Evolutionary conservation across 2,797 vertebrate genomes (phyloP).

Genomic region (Ispidina lecontei): DNA sequence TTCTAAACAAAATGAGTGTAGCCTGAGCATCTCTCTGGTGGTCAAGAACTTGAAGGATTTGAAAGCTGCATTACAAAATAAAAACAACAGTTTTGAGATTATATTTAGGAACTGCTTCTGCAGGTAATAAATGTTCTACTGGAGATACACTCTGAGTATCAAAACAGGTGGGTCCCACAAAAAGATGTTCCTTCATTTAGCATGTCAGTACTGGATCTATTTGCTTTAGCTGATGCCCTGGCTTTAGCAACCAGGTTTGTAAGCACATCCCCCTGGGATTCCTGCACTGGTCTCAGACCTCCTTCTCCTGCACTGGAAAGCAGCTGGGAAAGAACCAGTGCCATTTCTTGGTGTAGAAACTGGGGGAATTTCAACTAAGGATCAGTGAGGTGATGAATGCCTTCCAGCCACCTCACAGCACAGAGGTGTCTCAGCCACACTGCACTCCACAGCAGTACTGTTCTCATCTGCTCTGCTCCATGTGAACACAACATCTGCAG

Average conservation of each 20-base stretch:
- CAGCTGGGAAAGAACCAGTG: not conserved
- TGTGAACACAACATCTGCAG: not conserved
- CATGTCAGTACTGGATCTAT: not conserved
- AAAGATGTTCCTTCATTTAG: not conserved
- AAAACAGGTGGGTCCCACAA: not conserved
- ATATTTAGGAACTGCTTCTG: not conserved
- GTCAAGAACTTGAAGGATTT: not conserved
- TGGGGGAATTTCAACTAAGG: not conserved
- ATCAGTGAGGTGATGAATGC: not conserved
- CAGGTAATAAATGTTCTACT: not conserved
- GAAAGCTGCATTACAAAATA: not conserved
- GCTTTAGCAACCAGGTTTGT: not conserved
- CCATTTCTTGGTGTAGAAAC: not conserved
- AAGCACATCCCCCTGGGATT: not conserved
- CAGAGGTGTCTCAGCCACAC: not conserved
- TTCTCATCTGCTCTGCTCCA: not conserved
- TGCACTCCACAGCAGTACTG: not conserved
- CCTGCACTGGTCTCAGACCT: not conserved
- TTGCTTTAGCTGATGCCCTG: not conserved
- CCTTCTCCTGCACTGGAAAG: not conserved
- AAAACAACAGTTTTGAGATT: not conserved
- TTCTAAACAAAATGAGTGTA: not conserved
- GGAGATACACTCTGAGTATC: not conserved
- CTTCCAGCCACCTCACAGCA: not conserved
- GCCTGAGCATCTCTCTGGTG: not conserved